phyloP scores from a whole-genome alignment of 1,140 invertebrate genomes.

The Teleopsis dalmanni region DNA sequence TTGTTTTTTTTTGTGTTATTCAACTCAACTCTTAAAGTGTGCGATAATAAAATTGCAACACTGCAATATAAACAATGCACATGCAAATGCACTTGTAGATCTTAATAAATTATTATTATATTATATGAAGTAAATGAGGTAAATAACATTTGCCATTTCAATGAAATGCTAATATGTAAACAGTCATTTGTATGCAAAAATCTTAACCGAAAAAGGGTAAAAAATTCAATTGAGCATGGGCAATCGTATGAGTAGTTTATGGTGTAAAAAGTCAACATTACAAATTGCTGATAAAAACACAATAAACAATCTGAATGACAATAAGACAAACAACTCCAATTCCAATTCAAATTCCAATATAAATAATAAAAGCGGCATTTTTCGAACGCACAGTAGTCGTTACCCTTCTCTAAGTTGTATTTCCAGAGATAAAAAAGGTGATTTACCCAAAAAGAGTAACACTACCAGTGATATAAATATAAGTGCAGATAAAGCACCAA shows the following conservation, averaged over 20 bases:
- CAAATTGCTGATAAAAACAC: constrained; percentile 18
- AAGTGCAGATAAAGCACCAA: not conserved
- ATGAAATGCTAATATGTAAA: too few species aligned
- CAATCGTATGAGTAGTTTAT: constrained; percentile 41
- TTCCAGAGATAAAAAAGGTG: constrained; percentile 24
- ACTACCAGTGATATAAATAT: constrained; percentile 22
- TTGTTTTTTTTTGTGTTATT: too few species aligned
- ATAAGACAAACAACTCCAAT: not conserved
- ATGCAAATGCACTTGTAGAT: too few species aligned
- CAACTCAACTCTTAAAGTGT: too few species aligned
- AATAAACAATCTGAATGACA: constrained; percentile 7
- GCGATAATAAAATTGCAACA: too few species aligned
- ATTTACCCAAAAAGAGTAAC: too few species aligned
- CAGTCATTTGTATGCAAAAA: not conserved
- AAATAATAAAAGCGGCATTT: constrained; percentile 18
- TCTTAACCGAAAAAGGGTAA: not conserved
- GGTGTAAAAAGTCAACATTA: constrained; percentile 41
- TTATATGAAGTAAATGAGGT: too few species aligned
- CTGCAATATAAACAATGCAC: too few species aligned
- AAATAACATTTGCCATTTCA: too few species aligned
- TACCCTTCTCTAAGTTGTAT: constrained; percentile 30
- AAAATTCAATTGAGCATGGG: constrained; percentile 24
- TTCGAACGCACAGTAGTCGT: constrained; percentile 29
- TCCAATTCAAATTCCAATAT: not conserved
- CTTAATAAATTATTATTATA: too few species aligned